Conservation (phyloP, 1,140 invertebrate genomes). For the Wiebesia pumilae region DNA sequence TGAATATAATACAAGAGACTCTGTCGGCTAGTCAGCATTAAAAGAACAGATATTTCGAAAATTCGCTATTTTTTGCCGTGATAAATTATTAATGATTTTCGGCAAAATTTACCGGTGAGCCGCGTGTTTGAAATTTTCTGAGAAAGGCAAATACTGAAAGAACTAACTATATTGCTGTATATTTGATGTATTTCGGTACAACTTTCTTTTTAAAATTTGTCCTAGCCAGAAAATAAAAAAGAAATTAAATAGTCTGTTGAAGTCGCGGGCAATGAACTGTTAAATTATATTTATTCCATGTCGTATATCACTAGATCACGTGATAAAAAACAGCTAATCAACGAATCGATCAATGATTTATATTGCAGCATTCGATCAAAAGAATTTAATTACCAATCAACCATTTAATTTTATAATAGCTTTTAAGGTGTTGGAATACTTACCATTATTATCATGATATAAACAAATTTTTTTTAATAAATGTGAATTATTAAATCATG, state of each 20-base stretch:
- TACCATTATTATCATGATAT: background rate
- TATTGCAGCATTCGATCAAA: slow-evolving; percentile 27
- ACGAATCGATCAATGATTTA: slow-evolving; percentile 42
- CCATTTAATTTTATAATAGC: slow-evolving; percentile 40
- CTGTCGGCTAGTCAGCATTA: background rate
- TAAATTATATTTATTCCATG: slow-evolving; percentile 45
- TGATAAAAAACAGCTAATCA: slow-evolving; percentile 40
- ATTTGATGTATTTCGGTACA: background rate
- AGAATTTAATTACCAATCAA: slow-evolving; percentile 33
- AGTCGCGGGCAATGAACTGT: slow-evolving; percentile 5
- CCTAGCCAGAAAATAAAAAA: background rate
- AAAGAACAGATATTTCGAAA: background rate
- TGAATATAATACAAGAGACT: background rate
- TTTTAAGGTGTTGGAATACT: background rate
- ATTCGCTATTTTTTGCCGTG: background rate
- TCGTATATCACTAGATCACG: slow-evolving; percentile 24
- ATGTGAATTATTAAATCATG: background rate
- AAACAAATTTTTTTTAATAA: background rate
- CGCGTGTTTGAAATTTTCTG: background rate
- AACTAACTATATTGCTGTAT: background rate
- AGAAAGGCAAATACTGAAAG: background rate
- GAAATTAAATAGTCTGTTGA: background rate
- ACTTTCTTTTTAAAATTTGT: too few species aligned
- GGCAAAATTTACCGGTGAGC: too few species aligned
- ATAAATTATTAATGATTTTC: slow-evolving; percentile 41